phyloP scores from a whole-genome alignment of 2,888 invertebrate species.

The Germaria angustata region DNA sequence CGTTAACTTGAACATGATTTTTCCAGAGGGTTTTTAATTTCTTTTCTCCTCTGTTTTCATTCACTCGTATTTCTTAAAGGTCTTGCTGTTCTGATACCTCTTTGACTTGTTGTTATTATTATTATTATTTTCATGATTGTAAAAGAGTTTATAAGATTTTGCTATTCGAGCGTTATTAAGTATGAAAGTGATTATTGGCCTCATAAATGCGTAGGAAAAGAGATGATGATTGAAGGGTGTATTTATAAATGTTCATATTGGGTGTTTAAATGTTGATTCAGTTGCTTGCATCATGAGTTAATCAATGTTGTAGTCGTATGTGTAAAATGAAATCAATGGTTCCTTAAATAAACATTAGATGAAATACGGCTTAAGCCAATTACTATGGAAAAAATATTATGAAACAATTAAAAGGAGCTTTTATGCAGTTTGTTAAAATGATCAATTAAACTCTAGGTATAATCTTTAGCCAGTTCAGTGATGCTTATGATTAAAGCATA shows the following conservation, averaged over 20 bases:
- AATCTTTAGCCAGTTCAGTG: too few relatives aligned
- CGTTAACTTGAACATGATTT: slow-evolving; percentile 73
- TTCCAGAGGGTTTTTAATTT: slow-evolving; percentile 59
- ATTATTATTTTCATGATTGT: slow-evolving; percentile 19
- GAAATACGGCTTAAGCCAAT: neutral
- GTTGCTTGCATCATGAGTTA: slow-evolving; percentile 24
- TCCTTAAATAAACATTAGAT: slow-evolving; percentile 12
- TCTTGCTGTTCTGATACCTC: slow-evolving; percentile 28
- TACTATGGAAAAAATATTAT: too few relatives aligned
- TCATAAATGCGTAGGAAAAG: slow-evolving; percentile 40
- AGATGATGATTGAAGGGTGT: slow-evolving; percentile 35
- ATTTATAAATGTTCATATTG: neutral
- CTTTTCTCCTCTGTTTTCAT: slow-evolving; percentile 5
- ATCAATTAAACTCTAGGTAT: too few relatives aligned
- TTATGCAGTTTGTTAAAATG: too few relatives aligned
- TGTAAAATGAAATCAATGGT: slow-evolving; percentile 42
- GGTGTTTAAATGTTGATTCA: slow-evolving; percentile 18
- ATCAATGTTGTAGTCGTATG: slow-evolving; percentile 46
- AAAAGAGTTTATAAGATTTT: slow-evolving; percentile 59
- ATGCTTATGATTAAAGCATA: too few relatives aligned
- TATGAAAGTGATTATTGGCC: slow-evolving; percentile 67
- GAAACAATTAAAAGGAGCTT: too few relatives aligned
- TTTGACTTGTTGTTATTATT: slow-evolving; percentile 15
- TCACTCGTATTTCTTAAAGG: slow-evolving; percentile 1
- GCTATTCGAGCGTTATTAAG: slow-evolving; percentile 62